Base-by-base conservation (phyloP, 2,113 vertebrate genomes). In the Phalacrocorax carbo region DNA sequence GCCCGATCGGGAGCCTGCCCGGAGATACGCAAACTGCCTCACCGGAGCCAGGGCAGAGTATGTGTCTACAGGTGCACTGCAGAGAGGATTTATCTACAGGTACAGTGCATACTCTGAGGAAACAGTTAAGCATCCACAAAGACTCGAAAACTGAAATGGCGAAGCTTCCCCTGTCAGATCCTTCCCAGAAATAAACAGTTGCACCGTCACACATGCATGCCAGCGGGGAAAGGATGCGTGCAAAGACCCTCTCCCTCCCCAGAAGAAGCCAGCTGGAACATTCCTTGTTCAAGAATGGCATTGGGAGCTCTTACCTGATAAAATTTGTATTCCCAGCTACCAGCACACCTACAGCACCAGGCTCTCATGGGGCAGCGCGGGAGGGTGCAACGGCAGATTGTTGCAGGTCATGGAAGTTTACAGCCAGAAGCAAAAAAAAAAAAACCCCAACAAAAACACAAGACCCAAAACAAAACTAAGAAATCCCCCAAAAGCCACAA, bases 341-440 rank as follows among this genome's bases (percentile, higher is more conserved):
- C 58, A 66, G 95, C 87, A 96, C 93, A 91, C 91, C 94, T 97
- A 95, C 42, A 94, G 90, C 82, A 90, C 91, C 85, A 64, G 79
- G 84, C 84, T 97, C 71, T 95, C 96, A 94, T 30, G 87, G 87
- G 91, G 87, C 89, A 95, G 82, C 68, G 10, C 5, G 3, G 55
- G 1, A 76, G 76, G 82, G 76, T 75, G 94, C 76, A 14, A 46
- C 14, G 5, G 88, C 65, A 8, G 93, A 60, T 73, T 80, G 78
- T 62, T 88, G 94, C 89, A 94, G 82, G 84, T 96, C 97, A 96
- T 80, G 91, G 86, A 93, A 93, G 96, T 77, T 88, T 70, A 77
- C 89, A 94, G 91, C 87, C 93, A 96, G 85, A 90, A 94, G 91
- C 86, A 13, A 71, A 81, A 54, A 69, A 48, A 30, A 61, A 32